phyloP scores from a whole-genome alignment of 2,797 vertebrate species.

The Ctenopoma multispine region DNA sequence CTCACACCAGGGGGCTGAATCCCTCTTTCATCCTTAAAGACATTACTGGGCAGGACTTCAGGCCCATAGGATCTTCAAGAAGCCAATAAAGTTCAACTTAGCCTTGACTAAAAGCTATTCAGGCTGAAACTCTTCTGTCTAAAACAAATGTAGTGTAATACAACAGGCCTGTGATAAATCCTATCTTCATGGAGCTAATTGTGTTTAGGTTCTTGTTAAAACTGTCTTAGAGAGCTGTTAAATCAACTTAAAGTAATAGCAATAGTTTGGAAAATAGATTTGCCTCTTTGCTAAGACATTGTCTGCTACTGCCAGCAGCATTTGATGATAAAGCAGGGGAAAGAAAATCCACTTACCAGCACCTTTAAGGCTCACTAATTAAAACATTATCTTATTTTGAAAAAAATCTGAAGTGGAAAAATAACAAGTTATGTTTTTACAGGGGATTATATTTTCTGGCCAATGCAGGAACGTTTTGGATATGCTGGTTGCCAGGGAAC shows the following conservation, averaged over 20 bases:
- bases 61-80: neutral
- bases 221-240: neutral
- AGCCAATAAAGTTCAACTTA: slow-evolving; percentile 16
- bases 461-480: neutral
- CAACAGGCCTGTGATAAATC: neutral
- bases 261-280: too few species aligned
- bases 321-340: too few species aligned
- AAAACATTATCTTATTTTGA: too few species aligned
- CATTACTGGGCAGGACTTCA: slow-evolving; percentile 18
- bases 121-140: slow-evolving; percentile 15
- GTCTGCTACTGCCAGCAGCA: too few species aligned
- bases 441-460: neutral
- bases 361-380: neutral
- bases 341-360: too few species aligned
- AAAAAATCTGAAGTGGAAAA: neutral
- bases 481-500: neutral
- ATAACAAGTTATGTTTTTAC: neutral
- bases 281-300: too few species aligned
- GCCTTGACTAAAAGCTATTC: slow-evolving; percentile 18
- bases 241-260: too few species aligned
- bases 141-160: neutral
- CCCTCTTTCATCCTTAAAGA: slow-evolving; percentile 20
- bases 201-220: neutral
- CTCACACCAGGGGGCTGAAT: slow-evolving; percentile 9
- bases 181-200: too few species aligned